A percentile compares a stretch with the other conserved stretches of the same genome.
phyloP scores from a whole-genome alignment of 2,113 vertebrate species.

The Hepsetus odoe region DNA sequence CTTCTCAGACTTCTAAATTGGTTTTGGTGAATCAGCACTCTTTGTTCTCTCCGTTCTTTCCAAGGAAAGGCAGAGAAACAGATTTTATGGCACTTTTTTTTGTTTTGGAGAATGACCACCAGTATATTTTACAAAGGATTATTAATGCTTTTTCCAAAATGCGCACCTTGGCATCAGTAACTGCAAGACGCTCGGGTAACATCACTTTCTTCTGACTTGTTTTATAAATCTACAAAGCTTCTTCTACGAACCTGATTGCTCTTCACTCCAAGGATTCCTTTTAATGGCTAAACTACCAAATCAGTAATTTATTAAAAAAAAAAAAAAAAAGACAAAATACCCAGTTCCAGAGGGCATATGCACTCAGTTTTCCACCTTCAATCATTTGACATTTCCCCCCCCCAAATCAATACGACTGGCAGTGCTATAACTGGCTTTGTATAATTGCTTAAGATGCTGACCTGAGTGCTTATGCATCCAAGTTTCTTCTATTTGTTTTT shows the following conservation, averaged over 20 bases:
- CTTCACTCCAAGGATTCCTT: not conserved
- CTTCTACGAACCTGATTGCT: not conserved
- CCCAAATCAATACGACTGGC: conserved; percentile 35
- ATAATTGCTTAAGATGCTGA: conserved; percentile 34
- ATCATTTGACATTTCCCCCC: not conserved
- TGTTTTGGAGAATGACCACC: conserved; percentile 7
- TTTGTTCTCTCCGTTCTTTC: conserved; percentile 3
- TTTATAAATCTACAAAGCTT: not conserved
- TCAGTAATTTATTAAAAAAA: no score
- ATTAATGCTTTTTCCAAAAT: not conserved
- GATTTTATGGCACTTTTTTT: conserved; percentile 40
- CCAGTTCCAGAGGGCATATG: no score
- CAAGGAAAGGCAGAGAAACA: conserved; percentile 20
- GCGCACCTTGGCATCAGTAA: not conserved
- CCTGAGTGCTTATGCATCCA: not conserved
- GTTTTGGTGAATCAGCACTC: conserved; percentile 19
- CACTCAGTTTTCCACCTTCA: not conserved
- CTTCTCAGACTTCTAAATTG: conserved; percentile 13
- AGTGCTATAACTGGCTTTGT: no score
- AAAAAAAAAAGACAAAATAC: no score
- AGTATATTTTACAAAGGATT: not conserved
- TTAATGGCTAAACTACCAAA: no score
- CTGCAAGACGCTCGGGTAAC: not conserved
- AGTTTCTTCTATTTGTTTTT: not conserved
- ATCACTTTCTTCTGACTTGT: not conserved